Conservation (phyloP, 2,113 vertebrate genomes). For the Penelope pileata region DNA sequence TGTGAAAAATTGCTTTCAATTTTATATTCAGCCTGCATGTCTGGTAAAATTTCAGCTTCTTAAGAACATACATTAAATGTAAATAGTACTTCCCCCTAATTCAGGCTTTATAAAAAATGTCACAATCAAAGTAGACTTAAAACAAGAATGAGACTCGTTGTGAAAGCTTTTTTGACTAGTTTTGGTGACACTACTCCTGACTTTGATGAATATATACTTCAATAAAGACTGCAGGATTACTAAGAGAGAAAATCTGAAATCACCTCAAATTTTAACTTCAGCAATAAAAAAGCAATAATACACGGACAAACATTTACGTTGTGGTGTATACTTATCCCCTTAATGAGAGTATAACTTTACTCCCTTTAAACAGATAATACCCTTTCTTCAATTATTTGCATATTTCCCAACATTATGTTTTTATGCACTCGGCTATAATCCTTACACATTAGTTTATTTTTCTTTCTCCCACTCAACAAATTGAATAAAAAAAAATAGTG, state of each 20-base stretch:
- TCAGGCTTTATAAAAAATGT: not conserved
- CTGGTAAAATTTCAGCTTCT: not conserved
- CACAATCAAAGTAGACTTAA: not conserved
- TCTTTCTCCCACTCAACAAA: not conserved
- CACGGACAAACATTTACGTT: not conserved
- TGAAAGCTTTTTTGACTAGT: not conserved
- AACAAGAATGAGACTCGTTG: not conserved
- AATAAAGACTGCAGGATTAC: not conserved
- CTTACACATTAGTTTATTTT: slow-evolving; percentile 11
- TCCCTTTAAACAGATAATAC: slow-evolving; percentile 15
- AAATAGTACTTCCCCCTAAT: not conserved
- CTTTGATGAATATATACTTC: not conserved
- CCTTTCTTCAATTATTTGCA: slow-evolving; percentile 40
- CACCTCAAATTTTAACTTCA: not conserved
- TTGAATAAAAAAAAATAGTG: not conserved
- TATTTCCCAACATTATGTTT: slow-evolving; percentile 25
- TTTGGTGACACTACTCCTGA: not conserved
- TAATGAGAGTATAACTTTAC: slow-evolving; percentile 42
- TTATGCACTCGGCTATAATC: slow-evolving; percentile 26
- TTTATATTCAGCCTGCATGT: not conserved
- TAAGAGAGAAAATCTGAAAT: not conserved
- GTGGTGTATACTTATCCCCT: not conserved
- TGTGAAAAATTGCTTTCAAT: not conserved
- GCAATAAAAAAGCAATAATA: not conserved
- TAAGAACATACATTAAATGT: not conserved